Conservation (phyloP, 2,888 invertebrate genomes). For the Argyresthia albistria region DNA sequence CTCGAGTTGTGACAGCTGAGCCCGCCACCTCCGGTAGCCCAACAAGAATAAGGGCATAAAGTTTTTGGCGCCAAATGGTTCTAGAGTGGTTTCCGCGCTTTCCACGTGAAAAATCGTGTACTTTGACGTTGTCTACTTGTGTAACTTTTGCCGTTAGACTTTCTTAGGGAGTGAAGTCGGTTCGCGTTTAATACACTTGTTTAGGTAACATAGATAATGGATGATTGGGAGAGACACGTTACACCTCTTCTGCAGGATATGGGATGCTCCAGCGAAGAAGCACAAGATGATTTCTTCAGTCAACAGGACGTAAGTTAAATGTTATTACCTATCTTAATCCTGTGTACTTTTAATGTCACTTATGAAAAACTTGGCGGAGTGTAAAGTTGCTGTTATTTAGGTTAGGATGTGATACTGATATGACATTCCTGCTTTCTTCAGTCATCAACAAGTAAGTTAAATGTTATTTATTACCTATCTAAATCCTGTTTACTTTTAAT, state of each 20-base stretch:
- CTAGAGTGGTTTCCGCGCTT: constrained; percentile 14
- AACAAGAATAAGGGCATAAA: constrained; percentile 39
- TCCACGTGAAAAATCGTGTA: constrained; percentile 22
- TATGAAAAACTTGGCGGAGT: too few relatives aligned
- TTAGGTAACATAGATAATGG: constrained; percentile 33
- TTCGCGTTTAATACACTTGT: constrained; percentile 29
- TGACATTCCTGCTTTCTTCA: constrained; percentile 74
- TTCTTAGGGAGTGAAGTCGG: constrained; percentile 36
- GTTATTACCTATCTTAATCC: too few relatives aligned
- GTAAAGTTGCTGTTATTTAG: background rate
- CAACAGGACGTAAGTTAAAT: constrained; percentile 68
- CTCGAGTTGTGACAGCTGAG: constrained; percentile 55
- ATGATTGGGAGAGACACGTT: constrained; percentile 75
- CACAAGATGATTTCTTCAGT: constrained; percentile 72
- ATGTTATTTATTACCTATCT: too few relatives aligned
- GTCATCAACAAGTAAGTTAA: constrained; percentile 70
- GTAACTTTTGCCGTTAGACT: constrained; percentile 7
- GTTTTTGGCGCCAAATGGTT: constrained; percentile 66
- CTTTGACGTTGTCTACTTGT: background rate
- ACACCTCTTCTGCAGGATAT: constrained; percentile 73
- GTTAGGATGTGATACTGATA: too few relatives aligned
- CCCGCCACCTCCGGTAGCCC: constrained; percentile 47
- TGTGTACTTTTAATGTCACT: background rate
- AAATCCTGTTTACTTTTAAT: background rate
- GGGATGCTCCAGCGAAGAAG: constrained; percentile 66